phyloP scores from a whole-genome alignment of 1,140 invertebrate genomes.

The Himalopsyche phryganea region DNA sequence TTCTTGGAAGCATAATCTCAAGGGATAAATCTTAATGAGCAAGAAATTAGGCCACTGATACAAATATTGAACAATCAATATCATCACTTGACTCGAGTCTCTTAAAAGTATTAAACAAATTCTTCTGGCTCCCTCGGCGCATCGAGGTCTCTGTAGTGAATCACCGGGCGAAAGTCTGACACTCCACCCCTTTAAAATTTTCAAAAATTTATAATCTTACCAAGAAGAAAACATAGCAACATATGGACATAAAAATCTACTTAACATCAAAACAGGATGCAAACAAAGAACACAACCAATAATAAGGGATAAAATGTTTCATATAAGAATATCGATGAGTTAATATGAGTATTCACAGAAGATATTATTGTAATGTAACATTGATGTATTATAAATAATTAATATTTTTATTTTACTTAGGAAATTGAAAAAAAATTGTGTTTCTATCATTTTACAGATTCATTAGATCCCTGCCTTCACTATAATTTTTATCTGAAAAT shows the following conservation, averaged over 20 bases:
- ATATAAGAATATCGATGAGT: no score
- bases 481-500: no score
- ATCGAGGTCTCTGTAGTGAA: constrained; percentile 89
- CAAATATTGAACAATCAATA: neutral
- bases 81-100: neutral
- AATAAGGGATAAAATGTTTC: no score
- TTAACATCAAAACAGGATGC: neutral
- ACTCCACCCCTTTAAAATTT: constrained; percentile 62
- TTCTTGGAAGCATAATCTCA: constrained; percentile 52
- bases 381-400: no score
- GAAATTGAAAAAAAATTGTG: no score
- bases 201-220: neutral
- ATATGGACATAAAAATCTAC: constrained; percentile 1
- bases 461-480: no score
- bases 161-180: constrained; percentile 77
- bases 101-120: constrained; percentile 58
- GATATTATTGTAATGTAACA: no score
- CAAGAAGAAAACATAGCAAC: constrained; percentile 8
- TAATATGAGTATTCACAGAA: no score
- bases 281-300: neutral
- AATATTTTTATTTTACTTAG: no score
- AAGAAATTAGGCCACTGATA: neutral
- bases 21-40: neutral
- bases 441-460: no score
- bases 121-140: constrained; percentile 84